Conservation (phyloP, 2,888 invertebrate species). For the Pandemis corylana region DNA sequence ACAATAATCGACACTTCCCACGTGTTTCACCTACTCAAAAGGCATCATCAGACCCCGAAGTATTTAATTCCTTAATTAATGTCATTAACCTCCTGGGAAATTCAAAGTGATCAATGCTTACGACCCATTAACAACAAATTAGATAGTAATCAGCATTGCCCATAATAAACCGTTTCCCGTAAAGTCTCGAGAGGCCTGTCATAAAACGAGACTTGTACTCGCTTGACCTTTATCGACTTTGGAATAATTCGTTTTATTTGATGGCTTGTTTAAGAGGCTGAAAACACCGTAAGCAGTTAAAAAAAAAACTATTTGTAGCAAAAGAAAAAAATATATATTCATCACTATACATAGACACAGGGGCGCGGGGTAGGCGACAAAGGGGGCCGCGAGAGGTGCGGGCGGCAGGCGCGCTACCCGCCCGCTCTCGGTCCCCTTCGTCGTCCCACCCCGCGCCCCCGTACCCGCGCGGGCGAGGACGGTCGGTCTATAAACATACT, state of each 20-base stretch:
- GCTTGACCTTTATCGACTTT: not conserved
- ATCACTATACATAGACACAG: too few species aligned
- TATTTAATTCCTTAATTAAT: not conserved
- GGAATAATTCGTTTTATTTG: not conserved
- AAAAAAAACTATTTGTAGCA: too few species aligned
- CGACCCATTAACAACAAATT: not conserved
- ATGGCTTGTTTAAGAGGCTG: not conserved
- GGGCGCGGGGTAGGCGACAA: too few species aligned
- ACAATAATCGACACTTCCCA: too few species aligned
- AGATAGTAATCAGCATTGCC: conserved; percentile 9
- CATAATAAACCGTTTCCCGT: not conserved
- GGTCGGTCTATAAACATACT: too few species aligned
- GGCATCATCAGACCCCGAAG: not conserved
- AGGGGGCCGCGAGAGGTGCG: too few species aligned
- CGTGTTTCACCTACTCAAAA: not conserved
- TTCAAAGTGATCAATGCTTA: conserved; percentile 1
- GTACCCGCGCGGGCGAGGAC: too few species aligned
- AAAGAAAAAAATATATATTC: too few species aligned
- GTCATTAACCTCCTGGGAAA: not conserved
- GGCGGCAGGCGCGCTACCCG: too few species aligned
- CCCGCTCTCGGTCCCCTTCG: too few species aligned
- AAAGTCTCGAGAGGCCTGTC: not conserved
- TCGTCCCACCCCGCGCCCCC: too few species aligned
- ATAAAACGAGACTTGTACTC: not conserved
- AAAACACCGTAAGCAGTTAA: too few species aligned